Percentiles rank a stretch among this genome's conserved stretches.
Evolutionary conservation across 1,140 invertebrate genomes (phyloP).

Genomic region (Xylocopa sonorina): DNA sequence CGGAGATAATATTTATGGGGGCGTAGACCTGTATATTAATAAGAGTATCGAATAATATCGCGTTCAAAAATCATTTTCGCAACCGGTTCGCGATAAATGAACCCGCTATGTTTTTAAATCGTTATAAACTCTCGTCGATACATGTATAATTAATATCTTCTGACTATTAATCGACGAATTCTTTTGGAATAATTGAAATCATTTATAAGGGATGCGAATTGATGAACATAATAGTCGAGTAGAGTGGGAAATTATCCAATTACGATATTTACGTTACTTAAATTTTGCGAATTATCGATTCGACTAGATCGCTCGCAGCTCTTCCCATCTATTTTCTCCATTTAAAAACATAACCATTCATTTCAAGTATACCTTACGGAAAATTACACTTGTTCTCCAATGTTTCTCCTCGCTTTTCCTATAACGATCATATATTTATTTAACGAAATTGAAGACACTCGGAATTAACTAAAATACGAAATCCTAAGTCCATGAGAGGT

Average conservation of each 20-base stretch:
- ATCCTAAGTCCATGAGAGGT: no score
- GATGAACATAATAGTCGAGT: not conserved
- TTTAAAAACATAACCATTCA: no score
- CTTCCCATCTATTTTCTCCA: no score
- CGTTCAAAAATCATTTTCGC: slow-evolving; percentile 4
- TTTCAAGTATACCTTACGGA: no score
- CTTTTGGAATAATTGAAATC: not conserved
- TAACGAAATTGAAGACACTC: no score
- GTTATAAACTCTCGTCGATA: not conserved
- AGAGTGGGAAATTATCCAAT: not conserved
- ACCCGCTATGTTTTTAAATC: not conserved
- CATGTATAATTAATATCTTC: not conserved
- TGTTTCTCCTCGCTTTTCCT: no score
- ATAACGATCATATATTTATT: no score
- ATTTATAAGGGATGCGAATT: not conserved
- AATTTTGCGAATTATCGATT: not conserved
- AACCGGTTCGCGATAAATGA: not conserved
- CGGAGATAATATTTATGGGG: slow-evolving; percentile 19
- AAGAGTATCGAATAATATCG: slow-evolving; percentile 10
- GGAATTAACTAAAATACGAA: no score
- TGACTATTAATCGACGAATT: not conserved
- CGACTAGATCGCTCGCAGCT: no score
- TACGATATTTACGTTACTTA: not conserved
- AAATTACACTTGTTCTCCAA: no score
- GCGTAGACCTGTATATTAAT: not conserved